Percentiles rank a stretch among this genome's conserved stretches.
Evolutionary conservation across 1,140 invertebrate genomes (phyloP).

Genomic region (Pantala flavescens): DNA sequence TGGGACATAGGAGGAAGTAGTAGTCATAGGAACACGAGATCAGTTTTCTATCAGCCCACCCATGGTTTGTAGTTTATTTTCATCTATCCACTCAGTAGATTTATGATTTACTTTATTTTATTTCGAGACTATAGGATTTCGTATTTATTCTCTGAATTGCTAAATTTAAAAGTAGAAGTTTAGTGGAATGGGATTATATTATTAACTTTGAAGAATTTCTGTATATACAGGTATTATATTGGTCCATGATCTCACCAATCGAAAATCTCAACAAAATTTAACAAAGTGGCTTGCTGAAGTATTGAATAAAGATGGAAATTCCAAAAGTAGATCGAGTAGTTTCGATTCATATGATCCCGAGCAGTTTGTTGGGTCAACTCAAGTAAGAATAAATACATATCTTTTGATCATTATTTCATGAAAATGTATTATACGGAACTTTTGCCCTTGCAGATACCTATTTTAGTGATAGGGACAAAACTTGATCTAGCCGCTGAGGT

Average conservation of each 20-base stretch:
- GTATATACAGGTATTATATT: slow-evolving; percentile 68
- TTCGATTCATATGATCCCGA: slow-evolving; percentile 78
- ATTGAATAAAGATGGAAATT: slow-evolving; percentile 59
- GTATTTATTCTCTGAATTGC: too few species aligned
- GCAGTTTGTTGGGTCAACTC: slow-evolving; percentile 72
- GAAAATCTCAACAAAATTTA: slow-evolving; percentile 89
- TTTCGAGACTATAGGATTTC: not conserved
- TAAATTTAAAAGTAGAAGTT: not conserved
- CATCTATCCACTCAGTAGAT: not conserved
- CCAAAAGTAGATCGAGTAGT: slow-evolving; percentile 28
- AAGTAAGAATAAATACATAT: slow-evolving; percentile 35
- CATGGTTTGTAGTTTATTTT: slow-evolving; percentile 56
- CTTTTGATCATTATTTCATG: slow-evolving; percentile 19
- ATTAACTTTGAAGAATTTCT: slow-evolving; percentile 12
- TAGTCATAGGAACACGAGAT: slow-evolving; percentile 79
- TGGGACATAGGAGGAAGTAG: slow-evolving; percentile 94
- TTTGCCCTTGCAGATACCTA: slow-evolving; percentile 58
- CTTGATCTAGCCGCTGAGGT: slow-evolving; percentile 68
- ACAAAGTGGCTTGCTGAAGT: slow-evolving; percentile 88
- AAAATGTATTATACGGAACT: slow-evolving; percentile 12
- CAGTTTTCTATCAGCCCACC: slow-evolving; percentile 84
- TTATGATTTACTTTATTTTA: not conserved
- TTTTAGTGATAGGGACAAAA: slow-evolving; percentile 89
- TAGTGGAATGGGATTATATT: not conserved
- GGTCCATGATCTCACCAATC: slow-evolving; percentile 92